A percentile compares a stretch with the other conserved stretches of the same genome.
Conservation (phyloP, 2,797 vertebrate genomes). For the Melanotaenia maccullochi region DNA sequence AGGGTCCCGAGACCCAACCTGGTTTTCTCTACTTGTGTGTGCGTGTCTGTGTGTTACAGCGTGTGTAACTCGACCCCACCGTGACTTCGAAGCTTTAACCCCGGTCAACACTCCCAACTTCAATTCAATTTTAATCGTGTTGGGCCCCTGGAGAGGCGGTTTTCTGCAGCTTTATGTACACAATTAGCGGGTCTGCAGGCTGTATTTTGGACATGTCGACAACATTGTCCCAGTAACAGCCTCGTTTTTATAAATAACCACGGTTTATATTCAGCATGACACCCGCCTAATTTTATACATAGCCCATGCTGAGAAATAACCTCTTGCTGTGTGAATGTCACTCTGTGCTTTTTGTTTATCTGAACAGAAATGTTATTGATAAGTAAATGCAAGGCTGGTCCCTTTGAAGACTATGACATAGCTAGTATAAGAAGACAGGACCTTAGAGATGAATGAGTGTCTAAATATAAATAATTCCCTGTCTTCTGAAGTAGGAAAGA, state of each 20-base stretch:
- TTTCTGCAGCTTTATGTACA: slow-evolving; percentile 51
- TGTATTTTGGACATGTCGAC: slow-evolving; percentile 42
- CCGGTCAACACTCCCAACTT: slow-evolving; percentile 45
- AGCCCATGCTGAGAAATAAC: slow-evolving; percentile 58
- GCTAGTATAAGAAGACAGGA: slow-evolving; percentile 4
- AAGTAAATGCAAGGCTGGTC: slow-evolving; percentile 1
- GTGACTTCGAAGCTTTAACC: slow-evolving; percentile 70
- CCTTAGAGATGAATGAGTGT: neutral
- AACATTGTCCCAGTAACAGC: slow-evolving; percentile 76
- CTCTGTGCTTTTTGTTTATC: slow-evolving; percentile 26
- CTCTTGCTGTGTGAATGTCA: slow-evolving; percentile 51
- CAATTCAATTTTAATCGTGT: slow-evolving; percentile 25
- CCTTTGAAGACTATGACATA: neutral
- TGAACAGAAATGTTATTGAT: slow-evolving; percentile 18
- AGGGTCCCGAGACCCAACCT: slow-evolving; percentile 78
- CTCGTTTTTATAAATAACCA: slow-evolving; percentile 78
- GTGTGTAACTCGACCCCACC: slow-evolving; percentile 78
- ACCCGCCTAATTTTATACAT: slow-evolving; percentile 78
- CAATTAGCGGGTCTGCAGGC: slow-evolving; percentile 21
- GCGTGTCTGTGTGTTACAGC: slow-evolving; percentile 27
- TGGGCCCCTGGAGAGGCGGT: slow-evolving; percentile 40
- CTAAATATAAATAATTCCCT: slow-evolving; percentile 25
- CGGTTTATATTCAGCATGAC: slow-evolving; percentile 79
- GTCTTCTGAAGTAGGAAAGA: slow-evolving; percentile 10
- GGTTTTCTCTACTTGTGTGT: slow-evolving; percentile 42